Conservation (phyloP, 2,797 vertebrate species). For the Vespertilio murinus region DNA sequence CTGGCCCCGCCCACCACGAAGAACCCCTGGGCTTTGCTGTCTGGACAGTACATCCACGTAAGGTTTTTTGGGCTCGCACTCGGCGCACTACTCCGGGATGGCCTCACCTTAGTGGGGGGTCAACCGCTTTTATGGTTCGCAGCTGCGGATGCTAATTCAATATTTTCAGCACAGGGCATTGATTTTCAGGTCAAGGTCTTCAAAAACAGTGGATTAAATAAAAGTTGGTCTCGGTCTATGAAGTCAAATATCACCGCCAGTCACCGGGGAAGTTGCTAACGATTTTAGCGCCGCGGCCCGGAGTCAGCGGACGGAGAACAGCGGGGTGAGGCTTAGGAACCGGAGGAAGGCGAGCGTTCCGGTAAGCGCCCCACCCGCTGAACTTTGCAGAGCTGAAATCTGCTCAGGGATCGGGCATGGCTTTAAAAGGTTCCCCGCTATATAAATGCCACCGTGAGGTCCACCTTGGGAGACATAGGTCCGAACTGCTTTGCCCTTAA, state of each 20-base stretch:
- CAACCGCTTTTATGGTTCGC: not conserved
- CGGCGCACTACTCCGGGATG: not conserved
- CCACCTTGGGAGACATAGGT: not conserved
- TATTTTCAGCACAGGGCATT: not conserved
- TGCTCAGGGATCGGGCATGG: not conserved
- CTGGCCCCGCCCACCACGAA: not conserved
- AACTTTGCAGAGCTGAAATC: slow-evolving; percentile 44
- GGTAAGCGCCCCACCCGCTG: not conserved
- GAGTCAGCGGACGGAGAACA: not conserved
- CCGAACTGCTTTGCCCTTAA: not conserved
- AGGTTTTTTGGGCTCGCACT: slow-evolving; percentile 9
- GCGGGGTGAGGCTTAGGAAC: slow-evolving; percentile 27
- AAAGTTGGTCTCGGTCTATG: slow-evolving; percentile 29
- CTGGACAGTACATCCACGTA: not conserved
- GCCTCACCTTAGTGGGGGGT: not conserved
- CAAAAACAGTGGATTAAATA: slow-evolving; percentile 44
- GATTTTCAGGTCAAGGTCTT: slow-evolving; percentile 42
- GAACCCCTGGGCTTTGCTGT: not conserved
- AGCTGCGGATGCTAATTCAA: slow-evolving; percentile 56
- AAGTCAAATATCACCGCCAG: slow-evolving; percentile 47
- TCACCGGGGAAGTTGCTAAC: not conserved
- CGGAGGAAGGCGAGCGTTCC: not conserved
- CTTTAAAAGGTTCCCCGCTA: not conserved
- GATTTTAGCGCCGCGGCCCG: slow-evolving; percentile 16
- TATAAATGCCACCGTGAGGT: slow-evolving; percentile 25